Evolutionary conservation across 2,797 vertebrate species (phyloP).

Genomic region (Alcedo quadribrachys): DNA sequence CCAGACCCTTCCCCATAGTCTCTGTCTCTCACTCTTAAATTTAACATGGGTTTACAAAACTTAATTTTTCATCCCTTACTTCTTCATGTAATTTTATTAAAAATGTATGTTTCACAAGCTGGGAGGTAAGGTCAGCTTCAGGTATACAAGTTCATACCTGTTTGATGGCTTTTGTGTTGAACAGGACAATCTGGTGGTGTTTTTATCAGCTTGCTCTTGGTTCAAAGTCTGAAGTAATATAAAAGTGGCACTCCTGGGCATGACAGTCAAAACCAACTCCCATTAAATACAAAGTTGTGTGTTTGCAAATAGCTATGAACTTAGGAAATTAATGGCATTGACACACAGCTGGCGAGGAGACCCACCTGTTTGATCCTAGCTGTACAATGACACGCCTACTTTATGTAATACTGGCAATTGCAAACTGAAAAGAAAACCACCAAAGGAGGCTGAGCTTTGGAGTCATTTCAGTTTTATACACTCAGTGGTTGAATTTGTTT

Average conservation of each 20-base stretch:
- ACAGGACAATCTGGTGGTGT: neutral
- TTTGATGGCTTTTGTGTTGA: neutral
- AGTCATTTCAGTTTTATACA: neutral
- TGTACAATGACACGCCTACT: neutral
- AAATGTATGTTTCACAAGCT: neutral
- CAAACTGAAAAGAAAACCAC: neutral
- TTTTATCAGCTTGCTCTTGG: fast-evolving
- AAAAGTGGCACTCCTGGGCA: neutral
- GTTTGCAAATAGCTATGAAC: fast-evolving
- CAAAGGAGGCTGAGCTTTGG: neutral
- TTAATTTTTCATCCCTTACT: neutral
- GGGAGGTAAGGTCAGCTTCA: neutral
- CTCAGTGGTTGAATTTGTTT: neutral
- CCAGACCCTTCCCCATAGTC: neutral
- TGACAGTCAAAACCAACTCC: neutral
- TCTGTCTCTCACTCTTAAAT: neutral
- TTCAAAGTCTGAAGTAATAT: neutral
- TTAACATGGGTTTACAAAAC: neutral
- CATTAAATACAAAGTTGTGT: neutral
- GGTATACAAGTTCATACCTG: neutral
- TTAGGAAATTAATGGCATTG: neutral
- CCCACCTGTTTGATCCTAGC: neutral
- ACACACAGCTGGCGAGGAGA: neutral
- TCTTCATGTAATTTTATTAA: neutral
- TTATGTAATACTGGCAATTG: fast-evolving